phyloP scores from a whole-genome alignment of 2,888 invertebrate genomes.

The Phorcus lineatus region DNA sequence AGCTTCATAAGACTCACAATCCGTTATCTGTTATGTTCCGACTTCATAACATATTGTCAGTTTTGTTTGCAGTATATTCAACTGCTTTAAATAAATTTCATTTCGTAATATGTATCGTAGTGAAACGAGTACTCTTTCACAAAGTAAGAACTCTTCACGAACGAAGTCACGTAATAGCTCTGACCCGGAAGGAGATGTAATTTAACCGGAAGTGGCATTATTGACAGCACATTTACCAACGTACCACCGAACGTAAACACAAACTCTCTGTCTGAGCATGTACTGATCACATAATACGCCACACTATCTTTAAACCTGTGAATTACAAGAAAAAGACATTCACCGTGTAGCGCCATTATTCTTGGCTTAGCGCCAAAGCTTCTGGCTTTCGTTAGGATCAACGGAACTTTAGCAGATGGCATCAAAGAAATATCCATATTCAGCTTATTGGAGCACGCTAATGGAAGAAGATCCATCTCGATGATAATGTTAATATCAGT shows the following conservation, averaged over 20 bases:
- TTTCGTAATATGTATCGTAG: conserved; percentile 7
- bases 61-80: too few relatives aligned
- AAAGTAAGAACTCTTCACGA: conserved; percentile 3
- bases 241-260: neutral
- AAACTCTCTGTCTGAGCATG: neutral
- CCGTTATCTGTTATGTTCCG: too few relatives aligned
- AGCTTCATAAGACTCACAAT: too few relatives aligned
- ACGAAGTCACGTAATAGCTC: neutral
- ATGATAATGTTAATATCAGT: neutral
- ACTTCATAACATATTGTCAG: too few relatives aligned
- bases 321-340: neutral
- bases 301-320: neutral
- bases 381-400: neutral
- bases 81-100: neutral
- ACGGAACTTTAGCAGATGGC: neutral
- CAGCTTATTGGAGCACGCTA: neutral
- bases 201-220: neutral
- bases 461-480: neutral
- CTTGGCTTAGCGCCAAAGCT: conserved; percentile 5
- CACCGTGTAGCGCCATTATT: neutral
- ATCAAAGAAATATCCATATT: neutral
- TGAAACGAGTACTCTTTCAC: neutral
- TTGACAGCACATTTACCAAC: neutral
- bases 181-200: neutral
- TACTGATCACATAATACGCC: conserved; percentile 1